phyloP scores from a whole-genome alignment of 2,797 vertebrate genomes.

The Peromyscus melanophrys region DNA sequence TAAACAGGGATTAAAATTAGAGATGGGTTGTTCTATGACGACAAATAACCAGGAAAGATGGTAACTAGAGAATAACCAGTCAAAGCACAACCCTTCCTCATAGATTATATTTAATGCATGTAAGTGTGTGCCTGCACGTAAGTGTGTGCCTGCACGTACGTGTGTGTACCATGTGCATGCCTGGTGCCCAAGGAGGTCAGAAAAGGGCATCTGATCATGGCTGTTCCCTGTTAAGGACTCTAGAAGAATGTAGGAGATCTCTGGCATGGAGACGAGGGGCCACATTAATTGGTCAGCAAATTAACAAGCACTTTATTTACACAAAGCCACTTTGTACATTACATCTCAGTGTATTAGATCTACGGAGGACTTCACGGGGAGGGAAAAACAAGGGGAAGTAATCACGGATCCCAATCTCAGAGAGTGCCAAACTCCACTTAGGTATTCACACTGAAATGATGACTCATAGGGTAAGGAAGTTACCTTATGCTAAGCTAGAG shows the following conservation, averaged over 20 bases:
- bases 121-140: no score
- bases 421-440: not conserved
- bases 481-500: not conserved
- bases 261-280: not conserved
- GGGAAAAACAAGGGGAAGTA: not conserved
- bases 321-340: not conserved
- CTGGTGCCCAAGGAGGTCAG: not conserved
- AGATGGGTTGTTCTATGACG: not conserved
- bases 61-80: not conserved
- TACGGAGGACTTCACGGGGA: not conserved
- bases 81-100: not conserved
- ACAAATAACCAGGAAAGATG: not conserved
- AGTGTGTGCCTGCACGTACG: not conserved
- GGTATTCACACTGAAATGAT: not conserved
- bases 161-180: not conserved
- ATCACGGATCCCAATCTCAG: not conserved
- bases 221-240: not conserved
- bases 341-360: not conserved
- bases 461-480: not conserved
- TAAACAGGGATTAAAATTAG: not conserved
- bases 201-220: not conserved
- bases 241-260: slow-evolving; percentile 2
- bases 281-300: not conserved
- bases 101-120: not conserved
- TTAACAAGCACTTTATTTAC: not conserved